Evolutionary conservation across 2,888 invertebrate genomes (phyloP), one percentile per base, ranked within the genome.

Genomic region (Aproaerema taeniolella): DNA sequence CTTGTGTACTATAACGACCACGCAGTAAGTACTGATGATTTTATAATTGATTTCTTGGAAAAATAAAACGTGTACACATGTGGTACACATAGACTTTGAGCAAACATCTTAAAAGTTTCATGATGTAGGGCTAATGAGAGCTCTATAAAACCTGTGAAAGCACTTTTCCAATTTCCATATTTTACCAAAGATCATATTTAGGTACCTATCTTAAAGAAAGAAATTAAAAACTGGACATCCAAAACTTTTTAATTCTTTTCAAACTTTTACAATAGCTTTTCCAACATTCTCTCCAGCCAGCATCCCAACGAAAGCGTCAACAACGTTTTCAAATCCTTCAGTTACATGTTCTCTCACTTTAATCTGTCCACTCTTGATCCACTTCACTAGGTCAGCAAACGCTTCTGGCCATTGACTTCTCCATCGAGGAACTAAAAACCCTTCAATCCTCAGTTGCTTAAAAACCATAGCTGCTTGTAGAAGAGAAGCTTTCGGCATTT

Each of bases 301-400:
- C 82, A 93, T 88, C 12, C 88, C 90, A 28, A 88, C 67, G 49
- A 93, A 92, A 2, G 93, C 92, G 33, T 90, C 82, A 20, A 88
- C 89, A 65, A 91, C 77, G 34, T 92, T 91, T 38, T 92, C 91
- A 56, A 93, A 93, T 2, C 92, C 93, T 45, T 90, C 86, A 0
- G 91, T 90, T 0, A 91, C 65, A 1, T 91, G 91, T 70, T 94
- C 93, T 20, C 73, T 77, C 38, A 89, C 88, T 50, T 89, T 87
- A 12, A 94, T 53, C 65, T 92, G 89, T n/a, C 92, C 93, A 70
- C 88, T 88, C 24, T 79, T 73, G 42, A 92, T 85, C 91, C 91
- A 91, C 39, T 87, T 63, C 3, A 81, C 52, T 47, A 92, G 87
- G 49, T 90, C 82, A 1, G 67, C 53, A 16, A 90, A 81, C 1